Evolutionary conservation across 2,888 invertebrate species (phyloP).

Genomic region (Schrankia costaestrigalis): DNA sequence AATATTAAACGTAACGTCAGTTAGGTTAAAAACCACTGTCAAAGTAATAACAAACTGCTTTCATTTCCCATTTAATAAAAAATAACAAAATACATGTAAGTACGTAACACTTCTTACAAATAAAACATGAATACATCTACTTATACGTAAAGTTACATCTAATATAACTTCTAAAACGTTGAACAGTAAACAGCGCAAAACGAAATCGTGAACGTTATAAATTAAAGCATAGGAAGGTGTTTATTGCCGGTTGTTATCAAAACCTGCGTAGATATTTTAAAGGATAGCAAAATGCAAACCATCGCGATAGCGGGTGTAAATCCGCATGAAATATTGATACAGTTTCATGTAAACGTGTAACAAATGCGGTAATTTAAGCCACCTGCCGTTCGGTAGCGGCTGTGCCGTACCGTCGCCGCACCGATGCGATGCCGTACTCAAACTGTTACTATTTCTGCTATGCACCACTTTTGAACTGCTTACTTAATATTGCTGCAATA

Average conservation of each 20-base stretch:
- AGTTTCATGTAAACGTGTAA: constrained; percentile 81
- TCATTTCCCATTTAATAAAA: too few species aligned
- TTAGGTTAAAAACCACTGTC: too few species aligned
- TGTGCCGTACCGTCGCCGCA: constrained; percentile 35
- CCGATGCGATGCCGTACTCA: constrained; percentile 24
- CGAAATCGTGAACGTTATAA: constrained; percentile 17
- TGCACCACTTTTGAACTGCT: constrained; percentile 72
- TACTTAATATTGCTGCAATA: constrained; percentile 52
- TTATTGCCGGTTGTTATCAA: constrained; percentile 32
- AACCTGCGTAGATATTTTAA: constrained; percentile 49
- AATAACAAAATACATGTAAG: too few species aligned
- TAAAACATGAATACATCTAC: too few species aligned
- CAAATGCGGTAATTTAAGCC: constrained; percentile 80
- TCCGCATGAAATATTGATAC: constrained; percentile 81
- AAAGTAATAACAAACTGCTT: too few species aligned
- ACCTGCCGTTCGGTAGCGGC: constrained; percentile 65
- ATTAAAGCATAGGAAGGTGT: constrained; percentile 20
- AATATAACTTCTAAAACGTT: too few species aligned
- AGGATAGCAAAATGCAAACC: constrained; percentile 70
- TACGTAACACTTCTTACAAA: too few species aligned
- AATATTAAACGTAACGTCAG: too few species aligned
- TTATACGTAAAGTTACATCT: too few species aligned
- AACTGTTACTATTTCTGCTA: constrained; percentile 41
- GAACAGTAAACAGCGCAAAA: too few species aligned
- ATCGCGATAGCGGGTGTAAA: constrained; percentile 74